Evolutionary conservation across 2,797 vertebrate species (phyloP), one percentile per base, ranked within the genome.

Genomic region (Antrozous pallidus): DNA sequence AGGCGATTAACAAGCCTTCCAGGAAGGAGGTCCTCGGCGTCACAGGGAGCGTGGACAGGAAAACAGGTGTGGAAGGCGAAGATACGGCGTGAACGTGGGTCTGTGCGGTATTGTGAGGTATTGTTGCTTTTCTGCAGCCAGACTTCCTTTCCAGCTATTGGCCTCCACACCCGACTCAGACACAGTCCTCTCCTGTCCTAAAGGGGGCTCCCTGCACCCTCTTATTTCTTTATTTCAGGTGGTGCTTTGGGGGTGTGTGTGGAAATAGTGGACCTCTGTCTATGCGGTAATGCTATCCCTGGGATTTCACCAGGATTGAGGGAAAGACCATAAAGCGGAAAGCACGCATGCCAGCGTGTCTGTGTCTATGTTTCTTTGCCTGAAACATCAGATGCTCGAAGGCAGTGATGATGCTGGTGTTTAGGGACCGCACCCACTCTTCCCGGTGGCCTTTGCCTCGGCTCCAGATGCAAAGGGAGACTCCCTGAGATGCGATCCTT

Each of bases 191-290:
- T 83, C 26, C 74, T 8, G 1, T 73, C 73, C 56, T n/a, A 28
- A 45, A 83, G 67, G 45, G 28, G 5, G 2, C 42, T 36, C 28
- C 28, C 18, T 10, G 8, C n/a, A 2, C 26, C 40, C 17, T n/a
- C 51, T 56, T 12, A 31, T 61, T 82, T 86, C 54, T 79, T 63
- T 89, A 80, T 75, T 78, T 84, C 26, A 45, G 33, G 31, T 13
- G 83, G 90, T 67, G 54, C 16, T 86, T 71, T 82, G 33, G 47
- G 69, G 69, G 56, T 26, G 56, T 28, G 26, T 54, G 56, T 14
- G 56, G 77, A 90, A 83, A 95, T 31, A 90, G 75, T 24, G 67
- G 49, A n/a, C 61, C 11, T 90, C 86, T 92, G 71, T 69, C 31
- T 10, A 31, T 71, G 42, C 49, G 40, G 36, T 28, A 65, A 45